Base-by-base conservation (phyloP, 2,113 vertebrate genomes). In the Motacilla tschutschensis region DNA sequence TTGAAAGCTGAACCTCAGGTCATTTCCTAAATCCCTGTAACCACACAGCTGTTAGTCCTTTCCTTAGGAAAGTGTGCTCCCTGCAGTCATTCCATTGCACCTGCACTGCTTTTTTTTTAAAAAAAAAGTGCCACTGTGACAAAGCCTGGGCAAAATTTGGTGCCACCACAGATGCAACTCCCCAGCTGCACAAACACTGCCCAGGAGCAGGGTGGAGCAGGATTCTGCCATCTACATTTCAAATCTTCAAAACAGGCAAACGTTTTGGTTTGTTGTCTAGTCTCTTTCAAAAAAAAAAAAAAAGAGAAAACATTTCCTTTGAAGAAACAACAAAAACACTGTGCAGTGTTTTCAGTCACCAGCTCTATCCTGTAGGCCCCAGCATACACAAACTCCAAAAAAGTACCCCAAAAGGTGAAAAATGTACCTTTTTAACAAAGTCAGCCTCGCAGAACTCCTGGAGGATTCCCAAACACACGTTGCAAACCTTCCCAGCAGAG, bases 401-500 rank as follows among this genome's bases (percentile, higher is more conserved):
- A 86, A 88, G 28, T 17, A 46, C 5, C 54, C 8, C n/a, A 64
- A n/a, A 58, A 90, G 33, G 40, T 36, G 14, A 77, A 41, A 35
- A 75, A 82, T 74, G 80, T 96, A 99, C 99, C 98, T 98, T 97
- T 74, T 94, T 95, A 29, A 98, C 96, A 91, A 98, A 98, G 50
- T 94, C 83, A 33, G 73, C 48, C 86, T 97, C 96, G 10, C 98
- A 98, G 75, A 98, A 97, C 19, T 98, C 96, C 95, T 99, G 98
- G 47, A 99, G 97, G 83, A 99, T 86, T 55, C 99, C 99, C 93
- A 99, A 88, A 91, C 99, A 99, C 62, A 97, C 92, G 13, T 97
- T 98, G 85, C 99, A 99, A 33, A 98, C 96, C 11, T 51, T 31
- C 6, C 65, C 33, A 65, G 87, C 47, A 0, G 50, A 78, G 28